Base-by-base conservation (phyloP, 1,140 invertebrate species). In the Lasaia peninsularis region DNA sequence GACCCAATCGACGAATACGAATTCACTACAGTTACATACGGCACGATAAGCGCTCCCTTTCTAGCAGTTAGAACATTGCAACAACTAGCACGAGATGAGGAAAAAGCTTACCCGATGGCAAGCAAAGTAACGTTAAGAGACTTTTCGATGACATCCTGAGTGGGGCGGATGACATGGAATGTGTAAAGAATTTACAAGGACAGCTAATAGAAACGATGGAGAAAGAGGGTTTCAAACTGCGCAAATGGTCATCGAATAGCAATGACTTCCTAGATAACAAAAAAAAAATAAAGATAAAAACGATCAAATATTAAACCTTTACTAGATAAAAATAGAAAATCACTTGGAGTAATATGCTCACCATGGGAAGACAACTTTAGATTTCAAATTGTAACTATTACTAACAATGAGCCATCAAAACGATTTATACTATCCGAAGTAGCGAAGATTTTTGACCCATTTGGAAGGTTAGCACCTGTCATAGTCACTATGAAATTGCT, bases 1-100 rank as follows among this genome's bases (percentile, higher is more conserved):
- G 4, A 44, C 8, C 33, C 33, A 8, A 34, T 34, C 10, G 33
- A 34, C 10, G 53, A 44, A 37, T 56, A 37, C 20, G 44, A 28
- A 14, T 21, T 56, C 5, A 37, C 35, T 18, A 56, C 53, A 12
- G 53, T 44, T 10, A 56, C 35, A n/a, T 56, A 56, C 14, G 53
- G 21, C 21, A 28, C 37, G 2, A 31, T 16, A 10, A 44, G 35
- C 11, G 18, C 53, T 6, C 53, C 35, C 1, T 56, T 44, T 37
- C 20, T n/a, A 58, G 9, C 32, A 51, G 32, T 33, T 51, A 58
- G 6, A 58, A 28, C 40, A 9, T 21, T 48, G 20, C 40, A 48
- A 48, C 40, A 48, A 21, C 40, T 48, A 8, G 40, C 40, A 14
- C 6, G 7, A 48, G 40, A 48, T 14, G 40, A 48, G 10, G 5